Conservation (phyloP, 92 coral and sea anemone species). For the Paragorgia papillata region DNA sequence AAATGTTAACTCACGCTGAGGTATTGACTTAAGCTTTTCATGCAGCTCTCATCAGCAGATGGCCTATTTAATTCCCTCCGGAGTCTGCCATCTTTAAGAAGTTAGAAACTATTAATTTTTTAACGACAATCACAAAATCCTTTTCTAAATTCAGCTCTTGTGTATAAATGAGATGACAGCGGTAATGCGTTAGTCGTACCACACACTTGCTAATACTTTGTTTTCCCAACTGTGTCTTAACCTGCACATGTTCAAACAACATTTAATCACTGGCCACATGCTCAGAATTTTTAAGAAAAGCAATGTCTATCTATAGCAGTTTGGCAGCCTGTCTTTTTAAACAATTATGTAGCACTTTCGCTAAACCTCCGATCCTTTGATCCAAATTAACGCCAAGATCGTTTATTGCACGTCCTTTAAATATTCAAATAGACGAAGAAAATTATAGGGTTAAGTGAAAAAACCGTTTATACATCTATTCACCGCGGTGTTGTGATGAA, state of each 20-base stretch:
- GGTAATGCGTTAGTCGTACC: neutral
- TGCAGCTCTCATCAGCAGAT: conserved; percentile 42
- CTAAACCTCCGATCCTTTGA: conserved; percentile 34
- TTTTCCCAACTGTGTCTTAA: conserved; percentile 17
- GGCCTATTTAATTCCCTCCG: conserved; percentile 22
- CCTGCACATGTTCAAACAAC: conserved; percentile 42
- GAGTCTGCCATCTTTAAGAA: conserved; percentile 19
- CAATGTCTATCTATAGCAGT: neutral
- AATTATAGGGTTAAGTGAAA: conserved; percentile 8
- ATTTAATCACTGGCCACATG: conserved; percentile 39
- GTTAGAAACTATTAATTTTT: conserved; percentile 39
- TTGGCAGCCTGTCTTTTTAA: conserved; percentile 11
- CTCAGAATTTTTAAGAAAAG: conserved; percentile 31
- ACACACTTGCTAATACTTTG: conserved; percentile 11
- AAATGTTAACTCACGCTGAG: conserved; percentile 27
- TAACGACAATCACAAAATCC: conserved; percentile 28
- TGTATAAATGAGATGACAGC: neutral
- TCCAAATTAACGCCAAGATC: conserved; percentile 37
- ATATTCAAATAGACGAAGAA: conserved; percentile 36
- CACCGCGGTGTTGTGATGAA: neutral
- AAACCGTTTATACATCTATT: conserved; percentile 1
- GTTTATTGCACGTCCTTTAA: conserved; percentile 41
- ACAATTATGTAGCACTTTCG: conserved; percentile 14
- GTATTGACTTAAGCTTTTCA: conserved; percentile 40
- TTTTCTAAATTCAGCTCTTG: neutral